phyloP scores from a whole-genome alignment of 2,888 invertebrate species.

The Hypolimnas misippus region DNA sequence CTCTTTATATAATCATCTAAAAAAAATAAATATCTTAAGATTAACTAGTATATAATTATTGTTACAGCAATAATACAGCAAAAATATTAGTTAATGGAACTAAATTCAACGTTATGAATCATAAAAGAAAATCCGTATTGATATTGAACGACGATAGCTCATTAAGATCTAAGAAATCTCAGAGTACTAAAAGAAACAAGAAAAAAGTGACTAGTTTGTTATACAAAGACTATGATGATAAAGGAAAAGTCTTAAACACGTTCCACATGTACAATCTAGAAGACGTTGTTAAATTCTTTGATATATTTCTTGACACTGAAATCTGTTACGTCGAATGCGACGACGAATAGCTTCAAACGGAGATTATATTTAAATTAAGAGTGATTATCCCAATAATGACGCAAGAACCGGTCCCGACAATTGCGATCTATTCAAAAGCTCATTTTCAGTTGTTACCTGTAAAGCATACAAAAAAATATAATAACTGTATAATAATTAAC shows the following conservation, averaged over 20 bases:
- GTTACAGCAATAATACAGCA: conserved; percentile 8
- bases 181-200: conserved; percentile 21
- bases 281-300: conserved; percentile 60
- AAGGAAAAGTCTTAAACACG: conserved; percentile 47
- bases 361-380: not conserved
- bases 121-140: conserved; percentile 45
- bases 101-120: conserved; percentile 16
- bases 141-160: conserved; percentile 46
- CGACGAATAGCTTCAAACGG: not conserved
- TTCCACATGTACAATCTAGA: conserved; percentile 55
- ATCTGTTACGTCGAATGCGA: conserved; percentile 53
- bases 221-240: conserved; percentile 56
- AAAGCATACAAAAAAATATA: conserved; percentile 40
- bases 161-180: conserved; percentile 22
- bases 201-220: conserved; percentile 48
- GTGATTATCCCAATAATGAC: conserved; percentile 54
- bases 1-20: not conserved
- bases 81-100: conserved; percentile 4
- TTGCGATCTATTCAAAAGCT: conserved; percentile 22
- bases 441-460: conserved; percentile 48
- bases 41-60: not conserved
- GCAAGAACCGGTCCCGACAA: conserved; percentile 49
- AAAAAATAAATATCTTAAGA: too few relatives aligned
- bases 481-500: not conserved
- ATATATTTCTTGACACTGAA: conserved; percentile 52